Conservation (phyloP, 2,888 invertebrate species). For the Eristalinus aeneus region DNA sequence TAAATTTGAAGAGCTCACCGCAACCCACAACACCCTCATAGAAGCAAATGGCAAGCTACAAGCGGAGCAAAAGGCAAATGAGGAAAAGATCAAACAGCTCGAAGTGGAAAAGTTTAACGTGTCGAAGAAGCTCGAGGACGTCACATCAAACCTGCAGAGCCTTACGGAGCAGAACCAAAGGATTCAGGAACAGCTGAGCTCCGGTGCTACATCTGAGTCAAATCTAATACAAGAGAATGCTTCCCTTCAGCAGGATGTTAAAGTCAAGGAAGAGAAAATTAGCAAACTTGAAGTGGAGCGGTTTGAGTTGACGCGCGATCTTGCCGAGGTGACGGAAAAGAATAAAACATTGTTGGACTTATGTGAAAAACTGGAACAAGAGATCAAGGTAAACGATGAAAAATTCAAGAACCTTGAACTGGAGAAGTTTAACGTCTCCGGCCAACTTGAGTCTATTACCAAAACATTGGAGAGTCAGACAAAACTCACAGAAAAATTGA, state of each 20-base stretch:
- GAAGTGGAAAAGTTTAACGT: conserved; percentile 80
- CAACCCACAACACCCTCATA: conserved; percentile 83
- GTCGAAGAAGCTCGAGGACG: conserved; percentile 82
- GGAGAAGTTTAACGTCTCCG: conserved; percentile 72
- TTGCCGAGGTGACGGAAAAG: conserved; percentile 81
- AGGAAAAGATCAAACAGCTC: conserved; percentile 78
- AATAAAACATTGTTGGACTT: conserved; percentile 73
- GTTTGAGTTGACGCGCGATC: conserved; percentile 82
- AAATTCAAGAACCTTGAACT: conserved; percentile 9
- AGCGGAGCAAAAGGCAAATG: conserved; percentile 83
- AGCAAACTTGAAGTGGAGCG: conserved; percentile 81
- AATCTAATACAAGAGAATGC: conserved; percentile 82
- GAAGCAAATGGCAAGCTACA: conserved; percentile 84
- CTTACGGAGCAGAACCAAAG: conserved; percentile 75
- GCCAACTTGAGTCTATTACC: conserved; percentile 82
- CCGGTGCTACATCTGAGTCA: conserved; percentile 75
- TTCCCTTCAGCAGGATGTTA: conserved; percentile 83
- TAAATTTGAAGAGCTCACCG: conserved; percentile 80
- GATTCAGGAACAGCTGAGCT: conserved; percentile 78
- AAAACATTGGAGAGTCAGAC: conserved; percentile 74
- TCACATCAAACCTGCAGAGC: conserved; percentile 75
- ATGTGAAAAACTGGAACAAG: conserved; percentile 59
- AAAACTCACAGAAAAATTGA: conserved; percentile 72
- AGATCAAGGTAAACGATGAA: conserved; percentile 81
- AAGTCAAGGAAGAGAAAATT: conserved; percentile 83